Conservation (phyloP, 2,888 invertebrate species). For the Anoncus sp. region DNA sequence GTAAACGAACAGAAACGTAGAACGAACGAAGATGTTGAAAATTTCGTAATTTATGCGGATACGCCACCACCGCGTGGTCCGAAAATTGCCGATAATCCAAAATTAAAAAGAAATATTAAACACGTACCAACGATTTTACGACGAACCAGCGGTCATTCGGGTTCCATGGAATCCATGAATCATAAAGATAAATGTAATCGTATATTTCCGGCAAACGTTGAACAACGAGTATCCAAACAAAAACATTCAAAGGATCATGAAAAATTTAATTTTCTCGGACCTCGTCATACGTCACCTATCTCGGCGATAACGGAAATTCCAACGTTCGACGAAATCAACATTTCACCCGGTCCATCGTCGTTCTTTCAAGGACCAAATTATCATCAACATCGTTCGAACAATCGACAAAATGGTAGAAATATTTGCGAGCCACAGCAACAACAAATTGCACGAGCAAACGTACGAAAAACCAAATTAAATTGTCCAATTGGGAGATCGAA, state of each 20-base stretch:
- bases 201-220: not conserved
- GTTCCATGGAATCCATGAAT: not conserved
- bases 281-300: not conserved
- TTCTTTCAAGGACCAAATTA: not conserved
- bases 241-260: not conserved
- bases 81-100: slow-evolving; percentile 11
- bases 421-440: not conserved
- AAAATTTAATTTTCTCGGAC: slow-evolving; percentile 1
- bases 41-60: slow-evolving; percentile 2
- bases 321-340: no score
- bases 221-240: not conserved
- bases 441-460: not conserved
- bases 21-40: not conserved
- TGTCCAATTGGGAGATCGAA: no score
- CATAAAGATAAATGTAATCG: slow-evolving; percentile 8
- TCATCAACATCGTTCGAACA: slow-evolving; percentile 16
- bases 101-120: slow-evolving; percentile 39
- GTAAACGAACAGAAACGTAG: slow-evolving; percentile 17
- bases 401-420: not conserved
- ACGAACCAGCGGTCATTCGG: slow-evolving; percentile 39
- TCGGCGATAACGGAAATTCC: no score
- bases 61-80: slow-evolving; percentile 11
- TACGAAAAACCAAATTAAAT: slow-evolving; percentile 36
- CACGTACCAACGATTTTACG: slow-evolving; percentile 60
- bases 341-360: not conserved